These are phyloP conservation scores for Meiosimyza decipiens DNA, from an alignment of 2,888 invertebrate species.

Conservation along the genomic window DNA sequence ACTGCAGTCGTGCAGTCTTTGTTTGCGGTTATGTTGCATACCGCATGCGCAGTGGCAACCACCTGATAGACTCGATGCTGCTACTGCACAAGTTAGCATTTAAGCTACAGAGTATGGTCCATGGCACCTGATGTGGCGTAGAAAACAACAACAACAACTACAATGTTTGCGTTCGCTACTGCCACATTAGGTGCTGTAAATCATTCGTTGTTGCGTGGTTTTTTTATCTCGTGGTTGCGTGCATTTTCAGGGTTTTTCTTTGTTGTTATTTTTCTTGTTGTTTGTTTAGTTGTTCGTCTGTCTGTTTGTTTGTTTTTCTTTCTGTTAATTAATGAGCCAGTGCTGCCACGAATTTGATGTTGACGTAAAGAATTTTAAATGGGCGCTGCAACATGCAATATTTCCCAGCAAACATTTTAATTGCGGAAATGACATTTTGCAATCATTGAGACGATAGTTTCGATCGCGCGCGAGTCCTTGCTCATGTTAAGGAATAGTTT, in stretches of 20 bases:
- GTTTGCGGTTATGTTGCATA: not conserved
- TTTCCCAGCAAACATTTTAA: not conserved
- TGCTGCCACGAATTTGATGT: not conserved
- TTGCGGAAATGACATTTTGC: no score
- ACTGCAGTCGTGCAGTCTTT: not conserved
- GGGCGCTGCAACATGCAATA: not conserved
- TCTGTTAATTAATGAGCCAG: conserved; percentile 11
- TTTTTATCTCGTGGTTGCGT: conserved; percentile 6
- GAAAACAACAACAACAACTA: conserved; percentile 1
- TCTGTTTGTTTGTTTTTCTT: not conserved
- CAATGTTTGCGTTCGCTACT: not conserved
- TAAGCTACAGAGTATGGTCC: not conserved
- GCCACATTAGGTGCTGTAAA: not conserved
- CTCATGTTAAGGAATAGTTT: no score
- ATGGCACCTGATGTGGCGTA: not conserved
- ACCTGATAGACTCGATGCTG: not conserved
- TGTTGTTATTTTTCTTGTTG: not conserved
- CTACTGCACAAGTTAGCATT: not conserved
- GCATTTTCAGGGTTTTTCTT: not conserved
- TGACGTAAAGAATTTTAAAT: conserved; percentile 5
- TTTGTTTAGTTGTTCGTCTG: not conserved
- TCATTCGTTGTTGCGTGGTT: conserved; percentile 1
- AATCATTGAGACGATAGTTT: no score
- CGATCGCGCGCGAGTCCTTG: no score
- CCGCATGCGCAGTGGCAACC: not conserved